A percentile compares a stretch with the other conserved stretches of the same genome.
phyloP scores from a whole-genome alignment of 2,888 invertebrate genomes.

The Oasisia sp. region DNA sequence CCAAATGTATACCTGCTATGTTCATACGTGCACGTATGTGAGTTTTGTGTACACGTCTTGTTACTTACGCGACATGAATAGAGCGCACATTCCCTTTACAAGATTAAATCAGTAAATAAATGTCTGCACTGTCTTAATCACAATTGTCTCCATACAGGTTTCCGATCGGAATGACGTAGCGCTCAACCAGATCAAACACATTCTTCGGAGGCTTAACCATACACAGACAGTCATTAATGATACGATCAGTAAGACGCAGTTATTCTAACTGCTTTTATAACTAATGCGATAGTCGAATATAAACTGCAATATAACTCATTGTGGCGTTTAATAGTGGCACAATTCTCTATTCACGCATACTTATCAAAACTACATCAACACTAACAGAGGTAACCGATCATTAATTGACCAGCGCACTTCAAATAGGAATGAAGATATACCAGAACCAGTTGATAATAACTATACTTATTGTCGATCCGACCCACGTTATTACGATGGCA shows the following conservation, averaged over 20 bases:
- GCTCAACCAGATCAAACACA: background rate
- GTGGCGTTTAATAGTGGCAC: background rate
- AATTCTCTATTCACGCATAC: background rate
- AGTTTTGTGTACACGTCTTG: background rate
- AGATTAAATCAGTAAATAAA: background rate
- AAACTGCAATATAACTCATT: background rate
- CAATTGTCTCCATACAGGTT: background rate
- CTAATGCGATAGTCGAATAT: background rate
- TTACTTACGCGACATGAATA: background rate
- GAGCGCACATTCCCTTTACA: background rate
- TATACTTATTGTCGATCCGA: background rate
- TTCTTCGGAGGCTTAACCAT: background rate
- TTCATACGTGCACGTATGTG: background rate
- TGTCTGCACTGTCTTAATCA: background rate
- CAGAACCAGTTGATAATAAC: background rate
- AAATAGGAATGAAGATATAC: background rate
- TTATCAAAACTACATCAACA: background rate
- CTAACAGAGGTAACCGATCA: background rate
- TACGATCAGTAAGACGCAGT: background rate
- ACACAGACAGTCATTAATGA: background rate
- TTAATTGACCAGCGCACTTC: too few relatives aligned
- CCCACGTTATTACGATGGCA: background rate
- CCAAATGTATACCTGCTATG: too few relatives aligned
- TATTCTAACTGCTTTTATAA: background rate
- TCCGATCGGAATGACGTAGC: background rate